Conservation (phyloP, 2,888 invertebrate genomes). For the Lasioglossum oenotherae region DNA sequence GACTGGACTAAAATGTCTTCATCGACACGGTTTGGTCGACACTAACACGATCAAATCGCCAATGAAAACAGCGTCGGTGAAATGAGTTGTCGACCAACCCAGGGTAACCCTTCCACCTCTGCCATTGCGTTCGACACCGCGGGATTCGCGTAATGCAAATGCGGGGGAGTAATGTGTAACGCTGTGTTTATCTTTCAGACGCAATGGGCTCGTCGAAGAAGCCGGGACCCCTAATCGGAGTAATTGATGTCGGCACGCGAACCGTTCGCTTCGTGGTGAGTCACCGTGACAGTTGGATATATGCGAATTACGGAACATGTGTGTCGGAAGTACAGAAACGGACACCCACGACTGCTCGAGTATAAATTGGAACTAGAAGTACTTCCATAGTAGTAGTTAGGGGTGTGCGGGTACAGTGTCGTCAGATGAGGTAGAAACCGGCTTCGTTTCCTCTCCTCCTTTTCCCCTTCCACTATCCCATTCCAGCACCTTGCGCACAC, state of each 20-base stretch:
- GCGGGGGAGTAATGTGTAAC: neutral
- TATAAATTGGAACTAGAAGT: neutral
- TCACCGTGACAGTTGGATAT: neutral
- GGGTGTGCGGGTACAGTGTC: too few species aligned
- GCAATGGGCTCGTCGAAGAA: conserved; percentile 72
- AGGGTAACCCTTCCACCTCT: neutral
- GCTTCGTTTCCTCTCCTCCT: too few species aligned
- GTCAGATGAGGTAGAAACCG: too few species aligned
- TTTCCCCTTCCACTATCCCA: too few species aligned
- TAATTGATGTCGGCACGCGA: conserved; percentile 98
- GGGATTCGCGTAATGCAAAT: neutral
- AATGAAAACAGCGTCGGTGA: too few species aligned
- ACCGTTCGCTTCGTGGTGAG: conserved; percentile 94
- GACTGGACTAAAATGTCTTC: too few species aligned
- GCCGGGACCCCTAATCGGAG: conserved; percentile 89
- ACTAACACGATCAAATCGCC: too few species aligned
- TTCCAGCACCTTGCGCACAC: too few species aligned
- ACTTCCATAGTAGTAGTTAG: too few species aligned
- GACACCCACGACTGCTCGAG: neutral
- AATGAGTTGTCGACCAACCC: too few species aligned
- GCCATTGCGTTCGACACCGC: neutral
- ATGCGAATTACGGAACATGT: neutral
- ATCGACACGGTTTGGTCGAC: too few species aligned
- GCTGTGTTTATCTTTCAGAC: conserved; percentile 70
- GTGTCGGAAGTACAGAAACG: neutral